These are phyloP conservation scores for Brachionus plicatilis DNA, from an alignment of 1,140 invertebrate species.

Conservation along the genomic window DNA sequence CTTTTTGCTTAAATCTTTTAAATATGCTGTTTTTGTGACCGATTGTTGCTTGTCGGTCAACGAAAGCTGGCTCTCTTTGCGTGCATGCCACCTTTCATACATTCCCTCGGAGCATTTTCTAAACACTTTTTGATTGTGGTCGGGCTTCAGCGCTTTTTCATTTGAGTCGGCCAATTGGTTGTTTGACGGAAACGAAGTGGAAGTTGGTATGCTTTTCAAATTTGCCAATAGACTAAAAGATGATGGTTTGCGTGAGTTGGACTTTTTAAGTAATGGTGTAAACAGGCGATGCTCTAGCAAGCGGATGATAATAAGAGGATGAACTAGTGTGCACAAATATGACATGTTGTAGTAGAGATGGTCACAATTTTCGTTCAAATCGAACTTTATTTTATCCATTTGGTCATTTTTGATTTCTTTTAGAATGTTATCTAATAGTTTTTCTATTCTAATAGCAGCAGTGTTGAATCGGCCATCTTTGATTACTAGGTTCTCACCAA, in stretches of 20 bases:
- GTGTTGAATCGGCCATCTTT: background rate
- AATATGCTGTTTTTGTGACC: background rate
- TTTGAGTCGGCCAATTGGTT: background rate
- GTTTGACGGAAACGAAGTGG: slow-evolving; percentile 10
- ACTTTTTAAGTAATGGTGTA: slow-evolving; percentile 41
- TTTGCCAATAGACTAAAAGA: background rate
- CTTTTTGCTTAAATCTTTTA: slow-evolving; percentile 7
- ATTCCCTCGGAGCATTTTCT: slow-evolving; percentile 6
- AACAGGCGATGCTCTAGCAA: slow-evolving; percentile 62
- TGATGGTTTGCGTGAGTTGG: background rate
- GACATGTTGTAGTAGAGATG: slow-evolving; percentile 45
- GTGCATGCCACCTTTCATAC: background rate
- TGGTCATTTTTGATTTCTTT: slow-evolving; percentile 13
- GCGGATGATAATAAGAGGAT: slow-evolving; percentile 62
- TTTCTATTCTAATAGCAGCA: slow-evolving; percentile 34
- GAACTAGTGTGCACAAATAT: slow-evolving; percentile 60
- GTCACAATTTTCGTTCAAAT: background rate
- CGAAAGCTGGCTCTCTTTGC: slow-evolving; percentile 7
- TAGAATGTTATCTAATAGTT: slow-evolving; percentile 26
- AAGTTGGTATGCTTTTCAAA: background rate
- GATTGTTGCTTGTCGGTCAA: background rate
- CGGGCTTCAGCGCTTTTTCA: background rate
- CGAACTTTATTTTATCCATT: slow-evolving; percentile 1
- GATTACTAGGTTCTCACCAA: slow-evolving; percentile 24
- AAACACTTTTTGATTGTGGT: background rate